phyloP scores from a whole-genome alignment of 2,797 vertebrate genomes.

The Muscicapa comitata region DNA sequence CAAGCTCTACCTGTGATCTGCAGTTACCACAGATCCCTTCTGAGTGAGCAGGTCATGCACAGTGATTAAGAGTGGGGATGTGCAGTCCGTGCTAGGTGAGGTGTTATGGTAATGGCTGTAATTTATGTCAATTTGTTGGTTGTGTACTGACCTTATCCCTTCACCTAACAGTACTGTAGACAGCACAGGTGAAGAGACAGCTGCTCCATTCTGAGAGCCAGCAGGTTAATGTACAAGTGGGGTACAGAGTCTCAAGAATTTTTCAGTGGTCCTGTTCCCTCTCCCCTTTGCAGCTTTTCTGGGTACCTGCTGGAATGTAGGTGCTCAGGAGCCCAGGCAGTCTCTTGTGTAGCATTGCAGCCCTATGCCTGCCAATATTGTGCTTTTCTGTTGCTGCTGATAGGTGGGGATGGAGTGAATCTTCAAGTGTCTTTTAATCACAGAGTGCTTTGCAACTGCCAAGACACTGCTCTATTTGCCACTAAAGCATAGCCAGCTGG shows the following conservation, averaged over 20 bases:
- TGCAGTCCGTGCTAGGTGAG: not conserved
- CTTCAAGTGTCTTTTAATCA: not conserved
- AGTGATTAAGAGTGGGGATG: not conserved
- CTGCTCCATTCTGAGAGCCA: not conserved
- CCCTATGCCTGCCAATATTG: fast-evolving
- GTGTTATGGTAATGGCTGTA: not conserved
- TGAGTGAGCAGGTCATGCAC: not conserved
- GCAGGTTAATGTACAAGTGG: not conserved
- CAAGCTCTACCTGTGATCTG: not conserved
- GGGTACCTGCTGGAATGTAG: not conserved
- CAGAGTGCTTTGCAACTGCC: not conserved
- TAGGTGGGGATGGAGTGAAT: not conserved
- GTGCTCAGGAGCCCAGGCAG: not conserved
- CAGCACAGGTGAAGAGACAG: fast-evolving
- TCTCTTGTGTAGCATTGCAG: not conserved
- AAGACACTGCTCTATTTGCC: not conserved
- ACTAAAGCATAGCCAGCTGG: not conserved
- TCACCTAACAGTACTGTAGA: not conserved
- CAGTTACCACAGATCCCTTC: not conserved
- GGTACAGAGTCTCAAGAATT: not conserved
- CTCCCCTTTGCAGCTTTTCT: not conserved
- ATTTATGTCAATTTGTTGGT: not conserved
- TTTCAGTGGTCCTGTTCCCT: not conserved
- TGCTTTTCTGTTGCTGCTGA: not conserved
- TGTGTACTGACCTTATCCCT: not conserved